Conservation (phyloP, 2,797 vertebrate species). For the Mycteria americana region DNA sequence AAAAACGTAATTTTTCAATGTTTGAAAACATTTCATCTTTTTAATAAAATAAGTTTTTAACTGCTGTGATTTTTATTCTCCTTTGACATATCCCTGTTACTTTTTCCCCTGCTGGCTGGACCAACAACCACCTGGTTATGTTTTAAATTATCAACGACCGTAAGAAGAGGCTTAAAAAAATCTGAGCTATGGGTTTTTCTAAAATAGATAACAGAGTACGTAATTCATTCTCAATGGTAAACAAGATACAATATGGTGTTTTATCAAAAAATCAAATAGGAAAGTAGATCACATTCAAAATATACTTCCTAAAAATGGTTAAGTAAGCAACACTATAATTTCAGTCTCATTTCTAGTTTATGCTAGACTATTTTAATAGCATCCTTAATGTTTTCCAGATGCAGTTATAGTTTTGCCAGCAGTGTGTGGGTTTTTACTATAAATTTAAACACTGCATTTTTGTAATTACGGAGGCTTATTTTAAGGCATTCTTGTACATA, state of each 20-base stretch:
- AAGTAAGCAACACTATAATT: conserved; percentile 59
- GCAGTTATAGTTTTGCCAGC: conserved; percentile 80
- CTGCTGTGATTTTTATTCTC: conserved; percentile 5
- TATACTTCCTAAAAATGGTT: conserved; percentile 47
- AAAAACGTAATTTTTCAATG: conserved; percentile 47
- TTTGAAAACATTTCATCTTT: conserved; percentile 58
- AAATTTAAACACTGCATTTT: conserved; percentile 94
- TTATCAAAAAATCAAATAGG: neutral
- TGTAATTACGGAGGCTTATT: conserved; percentile 88
- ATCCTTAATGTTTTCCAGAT: conserved; percentile 89
- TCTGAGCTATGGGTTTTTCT: neutral
- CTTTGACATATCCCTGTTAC: neutral
- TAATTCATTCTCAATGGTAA: neutral
- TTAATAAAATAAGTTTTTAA: conserved; percentile 71
- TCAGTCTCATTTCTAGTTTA: conserved; percentile 65
- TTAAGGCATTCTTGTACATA: conserved; percentile 76
- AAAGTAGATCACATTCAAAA: conserved; percentile 5
- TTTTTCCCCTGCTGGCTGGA: neutral
- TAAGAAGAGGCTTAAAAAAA: neutral
- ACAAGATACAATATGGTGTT: neutral
- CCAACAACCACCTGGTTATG: neutral
- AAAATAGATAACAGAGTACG: neutral
- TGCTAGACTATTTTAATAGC: conserved; percentile 77
- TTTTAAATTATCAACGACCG: neutral
- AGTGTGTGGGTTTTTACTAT: conserved; percentile 89